These are phyloP conservation scores for Anguilla obscura DNA, from an alignment of 2,797 vertebrate genomes.

Conservation along the genomic window DNA sequence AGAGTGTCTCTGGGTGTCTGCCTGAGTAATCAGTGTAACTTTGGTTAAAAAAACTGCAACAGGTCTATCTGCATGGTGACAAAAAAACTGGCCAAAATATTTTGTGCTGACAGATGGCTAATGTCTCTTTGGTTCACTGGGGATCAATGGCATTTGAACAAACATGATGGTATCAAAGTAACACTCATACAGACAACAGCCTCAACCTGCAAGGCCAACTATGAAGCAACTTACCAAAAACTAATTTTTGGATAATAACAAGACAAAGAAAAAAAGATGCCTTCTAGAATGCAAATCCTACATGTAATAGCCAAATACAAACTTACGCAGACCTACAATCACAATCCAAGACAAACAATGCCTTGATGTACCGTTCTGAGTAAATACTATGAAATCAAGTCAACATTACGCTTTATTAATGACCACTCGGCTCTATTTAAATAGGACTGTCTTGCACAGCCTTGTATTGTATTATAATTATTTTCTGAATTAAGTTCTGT, in stretches of 20 bases:
- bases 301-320: neutral
- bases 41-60: neutral
- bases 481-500: slow-evolving; percentile 8
- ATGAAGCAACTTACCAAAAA: slow-evolving; percentile 44
- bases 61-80: neutral
- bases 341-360: slow-evolving; percentile 33
- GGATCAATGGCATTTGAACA: neutral
- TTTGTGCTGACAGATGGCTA: neutral
- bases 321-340: slow-evolving; percentile 45
- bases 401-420: slow-evolving; percentile 87
- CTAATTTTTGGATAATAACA: slow-evolving; percentile 59
- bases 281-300: neutral
- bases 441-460: slow-evolving; percentile 82
- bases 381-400: slow-evolving; percentile 66
- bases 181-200: neutral
- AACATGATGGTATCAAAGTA: neutral
- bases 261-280: slow-evolving; percentile 56
- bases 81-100: neutral
- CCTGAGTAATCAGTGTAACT: neutral
- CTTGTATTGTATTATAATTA: slow-evolving; percentile 51
- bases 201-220: slow-evolving; percentile 20
- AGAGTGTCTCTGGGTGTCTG: too few relatives aligned
- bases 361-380: slow-evolving; percentile 34
- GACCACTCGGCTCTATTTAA: slow-evolving; percentile 82
- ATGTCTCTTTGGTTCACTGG: neutral